A percentile compares a stretch with the other conserved stretches of the same genome.
These are phyloP conservation scores for Axea sp. DNA, from an alignment of 2,888 invertebrate genomes.

Conservation along the genomic window DNA sequence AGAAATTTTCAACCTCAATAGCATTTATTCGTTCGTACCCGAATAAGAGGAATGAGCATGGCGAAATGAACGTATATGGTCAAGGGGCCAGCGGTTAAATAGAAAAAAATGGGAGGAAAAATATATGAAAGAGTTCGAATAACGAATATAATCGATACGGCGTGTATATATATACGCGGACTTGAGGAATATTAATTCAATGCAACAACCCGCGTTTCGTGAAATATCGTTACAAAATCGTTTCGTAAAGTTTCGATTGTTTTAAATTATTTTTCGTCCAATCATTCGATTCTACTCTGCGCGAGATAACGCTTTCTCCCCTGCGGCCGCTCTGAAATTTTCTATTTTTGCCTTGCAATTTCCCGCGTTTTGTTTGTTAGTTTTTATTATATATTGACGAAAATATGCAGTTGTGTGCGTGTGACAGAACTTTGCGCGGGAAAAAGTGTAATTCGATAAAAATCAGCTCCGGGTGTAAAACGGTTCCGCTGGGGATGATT, in stretches of 20 bases:
- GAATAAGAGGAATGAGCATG: conserved; percentile 69
- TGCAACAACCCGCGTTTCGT: conserved; percentile 43
- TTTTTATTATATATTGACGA: no score
- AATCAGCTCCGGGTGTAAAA: no score
- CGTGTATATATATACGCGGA: conserved; percentile 68
- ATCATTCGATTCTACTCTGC: conserved; percentile 4
- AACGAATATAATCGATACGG: conserved; percentile 71
- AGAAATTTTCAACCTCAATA: conserved; percentile 60
- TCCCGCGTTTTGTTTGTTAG: no score
- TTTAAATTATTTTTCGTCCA: conserved; percentile 28
- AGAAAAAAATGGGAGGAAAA: conserved; percentile 60
- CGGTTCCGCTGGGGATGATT: no score
- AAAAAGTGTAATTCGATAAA: no score
- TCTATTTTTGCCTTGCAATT: no score
- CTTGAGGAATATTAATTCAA: conserved; percentile 69
- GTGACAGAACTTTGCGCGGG: no score
- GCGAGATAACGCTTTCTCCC: neutral
- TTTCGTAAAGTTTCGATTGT: conserved; percentile 36
- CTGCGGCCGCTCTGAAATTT: no score
- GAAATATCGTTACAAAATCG: conserved; percentile 44
- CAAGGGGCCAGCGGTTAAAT: conserved; percentile 71
- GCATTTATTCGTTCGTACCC: conserved; percentile 70
- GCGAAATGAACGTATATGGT: conserved; percentile 61
- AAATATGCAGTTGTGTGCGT: no score
- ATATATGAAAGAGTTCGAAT: conserved; percentile 67